A percentile compares a stretch with the other conserved stretches of the same genome.
These are phyloP conservation scores for Scomber colias DNA, from an alignment of 2,113 vertebrate species.

Conservation along the genomic window DNA sequence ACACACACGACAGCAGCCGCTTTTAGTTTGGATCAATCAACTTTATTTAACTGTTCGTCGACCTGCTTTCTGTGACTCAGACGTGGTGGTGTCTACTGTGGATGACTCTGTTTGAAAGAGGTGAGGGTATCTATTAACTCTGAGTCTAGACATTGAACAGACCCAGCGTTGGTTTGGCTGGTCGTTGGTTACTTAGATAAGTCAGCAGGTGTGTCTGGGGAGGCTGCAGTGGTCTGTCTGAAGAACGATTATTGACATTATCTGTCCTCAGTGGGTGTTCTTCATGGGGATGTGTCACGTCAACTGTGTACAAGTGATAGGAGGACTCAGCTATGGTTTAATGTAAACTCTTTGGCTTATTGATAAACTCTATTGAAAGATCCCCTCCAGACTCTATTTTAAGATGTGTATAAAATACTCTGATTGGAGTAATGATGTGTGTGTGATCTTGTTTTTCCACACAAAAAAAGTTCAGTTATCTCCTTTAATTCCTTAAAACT, in stretches of 20 bases:
- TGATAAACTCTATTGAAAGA: not conserved
- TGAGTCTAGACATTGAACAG: not conserved
- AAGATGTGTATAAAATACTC: no score
- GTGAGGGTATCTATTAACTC: not conserved
- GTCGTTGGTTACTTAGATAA: slow-evolving; percentile 4
- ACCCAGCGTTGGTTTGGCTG: not conserved
- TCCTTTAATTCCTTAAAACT: no score
- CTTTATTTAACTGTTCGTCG: not conserved
- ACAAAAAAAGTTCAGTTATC: no score
- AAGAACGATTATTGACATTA: slow-evolving; percentile 30
- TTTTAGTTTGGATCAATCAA: not conserved
- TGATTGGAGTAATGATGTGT: no score
- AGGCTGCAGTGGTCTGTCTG: slow-evolving; percentile 10
- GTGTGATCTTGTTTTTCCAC: no score
- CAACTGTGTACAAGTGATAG: slow-evolving; percentile 22
- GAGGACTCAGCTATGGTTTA: not conserved
- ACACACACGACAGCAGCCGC: slow-evolving; percentile 26
- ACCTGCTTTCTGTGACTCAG: not conserved
- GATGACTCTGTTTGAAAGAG: not conserved
- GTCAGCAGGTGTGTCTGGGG: slow-evolving; percentile 46
- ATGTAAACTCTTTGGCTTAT: not conserved
- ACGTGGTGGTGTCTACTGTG: not conserved
- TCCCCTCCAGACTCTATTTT: no score
- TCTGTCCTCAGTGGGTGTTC: slow-evolving; percentile 46
- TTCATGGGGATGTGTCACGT: slow-evolving; percentile 5